These are phyloP conservation scores for Sycophaga agraensis DNA, from an alignment of 1,140 invertebrate species.

Conservation along the genomic window DNA sequence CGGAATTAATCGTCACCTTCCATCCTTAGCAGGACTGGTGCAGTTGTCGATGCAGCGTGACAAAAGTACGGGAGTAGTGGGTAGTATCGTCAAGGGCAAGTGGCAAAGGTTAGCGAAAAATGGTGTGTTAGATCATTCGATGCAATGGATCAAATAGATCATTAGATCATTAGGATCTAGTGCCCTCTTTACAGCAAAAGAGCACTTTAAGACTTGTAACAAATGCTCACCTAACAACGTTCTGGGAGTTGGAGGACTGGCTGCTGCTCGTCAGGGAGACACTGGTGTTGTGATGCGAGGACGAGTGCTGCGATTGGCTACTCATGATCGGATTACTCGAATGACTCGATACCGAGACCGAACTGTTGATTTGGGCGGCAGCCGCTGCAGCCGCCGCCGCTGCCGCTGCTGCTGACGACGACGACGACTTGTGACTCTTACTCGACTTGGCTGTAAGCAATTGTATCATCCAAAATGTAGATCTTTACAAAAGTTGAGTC, in stretches of 20 bases:
- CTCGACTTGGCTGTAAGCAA: slow-evolving; percentile 56
- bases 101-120: too few relatives aligned
- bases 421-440: slow-evolving; percentile 45
- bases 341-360: background rate
- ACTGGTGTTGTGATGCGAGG: slow-evolving; percentile 48
- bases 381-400: slow-evolving; percentile 1
- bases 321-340: slow-evolving; percentile 33
- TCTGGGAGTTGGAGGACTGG: slow-evolving; percentile 51
- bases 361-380: too few relatives aligned
- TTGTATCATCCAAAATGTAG: too few relatives aligned
- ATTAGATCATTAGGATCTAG: background rate
- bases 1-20: slow-evolving; percentile 47
- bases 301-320: slow-evolving; percentile 45
- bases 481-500: too few relatives aligned
- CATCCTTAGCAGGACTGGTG: slow-evolving; percentile 49
- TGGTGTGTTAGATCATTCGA: too few relatives aligned
- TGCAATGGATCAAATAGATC: too few relatives aligned
- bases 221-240: slow-evolving; percentile 51
- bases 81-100: background rate
- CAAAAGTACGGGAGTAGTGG: slow-evolving; percentile 18
- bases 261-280: slow-evolving; percentile 42
- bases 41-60: slow-evolving; percentile 28
- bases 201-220: too few relatives aligned
- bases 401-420: slow-evolving; percentile 14
- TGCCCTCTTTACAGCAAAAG: too few relatives aligned